Percentiles rank a stretch among this genome's conserved stretches.
Conservation (phyloP, 1,140 invertebrate genomes). For the Heliconius hermathena region DNA sequence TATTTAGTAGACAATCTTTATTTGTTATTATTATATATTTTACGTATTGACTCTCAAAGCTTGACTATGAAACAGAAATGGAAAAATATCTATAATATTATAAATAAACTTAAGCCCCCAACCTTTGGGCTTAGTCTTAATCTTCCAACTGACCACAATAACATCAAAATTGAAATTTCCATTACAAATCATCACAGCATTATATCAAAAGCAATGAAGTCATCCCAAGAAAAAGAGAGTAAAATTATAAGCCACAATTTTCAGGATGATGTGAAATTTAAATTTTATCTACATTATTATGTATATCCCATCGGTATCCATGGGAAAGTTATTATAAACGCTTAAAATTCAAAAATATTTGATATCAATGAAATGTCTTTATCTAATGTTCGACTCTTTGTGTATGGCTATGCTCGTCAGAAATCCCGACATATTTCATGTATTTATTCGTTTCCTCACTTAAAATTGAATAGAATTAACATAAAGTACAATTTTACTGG, state of each 20-base stretch:
- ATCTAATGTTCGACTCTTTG: not conserved
- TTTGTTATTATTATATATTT: too few species aligned
- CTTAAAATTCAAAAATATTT: constrained; percentile 18
- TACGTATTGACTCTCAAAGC: too few species aligned
- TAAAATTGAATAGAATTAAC: constrained; percentile 21
- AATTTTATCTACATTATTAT: constrained; percentile 20
- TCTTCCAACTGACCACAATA: not conserved
- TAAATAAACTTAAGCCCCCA: too few species aligned
- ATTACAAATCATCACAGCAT: not conserved
- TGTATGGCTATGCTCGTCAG: not conserved
- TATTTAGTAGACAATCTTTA: not conserved
- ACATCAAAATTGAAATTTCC: too few species aligned
- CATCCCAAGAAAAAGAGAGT: not conserved
- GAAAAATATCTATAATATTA: too few species aligned
- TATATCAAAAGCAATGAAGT: not conserved
- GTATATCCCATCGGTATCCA: not conserved
- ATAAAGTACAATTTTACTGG: not conserved
- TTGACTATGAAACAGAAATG: too few species aligned
- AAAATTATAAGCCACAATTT: not conserved
- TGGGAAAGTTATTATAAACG: constrained; percentile 19
- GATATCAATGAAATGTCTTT: constrained; percentile 4
- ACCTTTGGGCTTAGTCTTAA: not conserved
- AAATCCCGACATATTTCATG: constrained; percentile 21
- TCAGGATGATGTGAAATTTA: constrained; percentile 14
- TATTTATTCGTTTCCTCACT: constrained; percentile 5